These are phyloP conservation scores for Eospalax fontanierii DNA, from an alignment of 2,797 vertebrate genomes.

Conservation along the genomic window DNA sequence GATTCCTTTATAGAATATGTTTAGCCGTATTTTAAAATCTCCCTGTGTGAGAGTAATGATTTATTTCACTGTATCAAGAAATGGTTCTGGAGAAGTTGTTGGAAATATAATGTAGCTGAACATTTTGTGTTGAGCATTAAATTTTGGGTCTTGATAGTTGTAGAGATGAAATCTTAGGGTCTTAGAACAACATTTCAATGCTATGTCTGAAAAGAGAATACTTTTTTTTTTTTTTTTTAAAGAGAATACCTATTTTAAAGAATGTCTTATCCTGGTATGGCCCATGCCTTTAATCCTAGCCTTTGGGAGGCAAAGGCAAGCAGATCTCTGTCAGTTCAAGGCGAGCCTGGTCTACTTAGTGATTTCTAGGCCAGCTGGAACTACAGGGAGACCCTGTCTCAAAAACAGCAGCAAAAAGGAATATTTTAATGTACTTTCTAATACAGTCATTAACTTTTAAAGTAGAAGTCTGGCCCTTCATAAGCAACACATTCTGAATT, in stretches of 20 bases:
- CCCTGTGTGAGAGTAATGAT: background rate
- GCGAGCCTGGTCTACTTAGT: too few relatives aligned
- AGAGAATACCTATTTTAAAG: constrained; percentile 45
- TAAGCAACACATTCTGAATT: constrained; percentile 62
- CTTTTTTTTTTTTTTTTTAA: background rate
- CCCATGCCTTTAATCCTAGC: too few relatives aligned
- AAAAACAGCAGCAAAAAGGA: too few relatives aligned
- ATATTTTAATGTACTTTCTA: constrained; percentile 61
- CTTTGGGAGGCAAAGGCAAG: too few relatives aligned
- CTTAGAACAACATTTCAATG: constrained; percentile 4
- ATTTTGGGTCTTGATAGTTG: constrained; percentile 19
- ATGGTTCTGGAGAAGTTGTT: constrained; percentile 27
- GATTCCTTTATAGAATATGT: background rate
- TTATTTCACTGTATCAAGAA: constrained; percentile 10
- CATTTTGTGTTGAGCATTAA: constrained; percentile 29
- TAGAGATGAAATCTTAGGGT: constrained; percentile 31
- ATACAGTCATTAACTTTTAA: constrained; percentile 70
- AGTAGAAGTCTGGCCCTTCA: constrained; percentile 9
- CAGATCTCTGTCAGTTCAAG: too few relatives aligned
- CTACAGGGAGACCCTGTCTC: too few relatives aligned
- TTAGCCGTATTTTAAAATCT: constrained; percentile 23
- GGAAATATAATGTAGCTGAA: constrained; percentile 36
- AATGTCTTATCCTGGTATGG: too few relatives aligned
- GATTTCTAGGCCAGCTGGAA: too few relatives aligned
- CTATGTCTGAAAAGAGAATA: constrained; percentile 52